These are phyloP conservation scores for Campoletis raptor DNA, from an alignment of 2,888 invertebrate species.

Conservation along the genomic window DNA sequence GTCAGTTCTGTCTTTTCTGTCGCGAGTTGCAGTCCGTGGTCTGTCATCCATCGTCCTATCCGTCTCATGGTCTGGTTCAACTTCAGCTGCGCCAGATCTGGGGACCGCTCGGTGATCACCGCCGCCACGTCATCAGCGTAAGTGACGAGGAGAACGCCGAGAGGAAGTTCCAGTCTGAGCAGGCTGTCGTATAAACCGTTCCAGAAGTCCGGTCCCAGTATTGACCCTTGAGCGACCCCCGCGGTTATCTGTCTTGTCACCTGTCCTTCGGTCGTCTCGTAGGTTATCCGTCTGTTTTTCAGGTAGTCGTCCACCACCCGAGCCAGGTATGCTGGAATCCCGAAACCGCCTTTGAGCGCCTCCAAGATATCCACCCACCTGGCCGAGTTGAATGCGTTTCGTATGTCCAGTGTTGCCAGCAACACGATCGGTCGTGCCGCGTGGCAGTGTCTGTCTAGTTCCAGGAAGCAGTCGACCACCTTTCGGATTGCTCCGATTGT, in stretches of 20 bases:
- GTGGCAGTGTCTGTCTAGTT: conserved; percentile 25
- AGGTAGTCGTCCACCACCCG: conserved; percentile 66
- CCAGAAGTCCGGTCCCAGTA: not conserved
- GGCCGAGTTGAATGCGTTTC: conserved; percentile 55
- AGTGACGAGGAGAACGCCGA: not conserved
- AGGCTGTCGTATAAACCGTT: not conserved
- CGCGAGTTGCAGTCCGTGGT: too few relatives aligned
- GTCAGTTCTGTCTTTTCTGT: too few relatives aligned
- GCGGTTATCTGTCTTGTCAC: not conserved
- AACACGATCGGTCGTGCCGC: conserved; percentile 61
- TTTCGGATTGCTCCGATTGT: conserved; percentile 66
- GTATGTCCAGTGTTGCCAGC: conserved; percentile 64
- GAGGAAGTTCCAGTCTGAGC: not conserved
- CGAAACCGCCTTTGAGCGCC: conserved; percentile 38
- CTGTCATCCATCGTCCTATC: too few relatives aligned
- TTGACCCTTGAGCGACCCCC: conserved; percentile 1
- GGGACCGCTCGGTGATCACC: not conserved
- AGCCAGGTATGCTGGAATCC: conserved; percentile 52
- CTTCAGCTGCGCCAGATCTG: not conserved
- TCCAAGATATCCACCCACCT: conserved; percentile 46
- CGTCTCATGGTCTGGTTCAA: conserved; percentile 41
- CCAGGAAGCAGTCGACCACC: conserved; percentile 51
- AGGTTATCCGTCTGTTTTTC: conserved; percentile 56
- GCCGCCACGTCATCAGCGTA: conserved; percentile 5
- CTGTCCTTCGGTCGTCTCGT: conserved; percentile 62